A percentile compares a stretch with the other conserved stretches of the same genome.
phyloP scores from a whole-genome alignment of 2,797 vertebrate genomes.

The Lateolabrax maculatus region DNA sequence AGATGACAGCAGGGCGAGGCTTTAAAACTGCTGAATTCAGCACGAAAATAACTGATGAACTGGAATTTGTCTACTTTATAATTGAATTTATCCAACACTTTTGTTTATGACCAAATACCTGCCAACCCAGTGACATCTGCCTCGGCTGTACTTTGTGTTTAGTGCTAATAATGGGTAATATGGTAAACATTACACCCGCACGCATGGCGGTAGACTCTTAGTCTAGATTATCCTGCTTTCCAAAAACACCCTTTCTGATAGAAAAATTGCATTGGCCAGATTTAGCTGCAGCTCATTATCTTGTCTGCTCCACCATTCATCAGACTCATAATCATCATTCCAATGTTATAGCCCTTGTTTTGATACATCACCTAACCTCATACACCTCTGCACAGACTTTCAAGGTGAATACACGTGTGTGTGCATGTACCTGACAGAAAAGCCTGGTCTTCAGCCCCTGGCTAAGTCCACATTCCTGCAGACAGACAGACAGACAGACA shows the following conservation, averaged over 20 bases:
- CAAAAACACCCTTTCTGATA: background rate
- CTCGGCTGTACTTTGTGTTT: background rate
- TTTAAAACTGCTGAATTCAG: slow-evolving; percentile 46
- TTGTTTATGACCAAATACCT: background rate
- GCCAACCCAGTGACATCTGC: too few relatives aligned
- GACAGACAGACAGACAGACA: slow-evolving; percentile 34
- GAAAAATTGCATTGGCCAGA: background rate
- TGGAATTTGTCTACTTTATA: background rate
- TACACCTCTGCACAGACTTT: background rate
- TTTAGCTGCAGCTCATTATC: background rate
- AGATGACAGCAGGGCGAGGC: slow-evolving; percentile 34
- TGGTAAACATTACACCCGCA: background rate
- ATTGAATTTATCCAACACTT: background rate
- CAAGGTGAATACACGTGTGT: background rate
- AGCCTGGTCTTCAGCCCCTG: background rate
- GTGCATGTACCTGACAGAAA: background rate
- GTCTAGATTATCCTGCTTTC: background rate
- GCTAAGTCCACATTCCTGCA: slow-evolving; percentile 23
- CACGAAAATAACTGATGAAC: background rate
- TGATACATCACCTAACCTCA: background rate
- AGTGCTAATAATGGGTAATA: background rate
- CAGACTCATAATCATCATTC: background rate
- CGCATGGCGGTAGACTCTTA: background rate
- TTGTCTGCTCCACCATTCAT: background rate
- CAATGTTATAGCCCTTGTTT: background rate